phyloP scores from a whole-genome alignment of 1,140 invertebrate genomes.

The Drosophila punjabiensis region DNA sequence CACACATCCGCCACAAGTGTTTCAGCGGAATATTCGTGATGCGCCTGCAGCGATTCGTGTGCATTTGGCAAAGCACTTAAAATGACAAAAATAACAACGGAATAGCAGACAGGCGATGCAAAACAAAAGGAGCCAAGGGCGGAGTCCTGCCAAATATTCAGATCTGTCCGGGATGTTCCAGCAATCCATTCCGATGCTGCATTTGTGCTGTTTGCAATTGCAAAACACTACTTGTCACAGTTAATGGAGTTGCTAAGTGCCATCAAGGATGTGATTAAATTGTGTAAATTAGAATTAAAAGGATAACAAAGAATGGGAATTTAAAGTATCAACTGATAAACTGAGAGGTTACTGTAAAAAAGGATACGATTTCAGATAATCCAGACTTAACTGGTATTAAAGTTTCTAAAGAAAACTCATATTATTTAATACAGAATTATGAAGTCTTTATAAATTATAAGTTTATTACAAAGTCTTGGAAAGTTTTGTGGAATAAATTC shows the following conservation, averaged over 20 bases:
- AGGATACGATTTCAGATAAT: background rate
- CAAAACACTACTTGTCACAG: background rate
- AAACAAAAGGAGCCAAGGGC: conserved; percentile 33
- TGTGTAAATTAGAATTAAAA: background rate
- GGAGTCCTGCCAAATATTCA: conserved; percentile 30
- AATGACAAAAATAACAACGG: conserved; percentile 69
- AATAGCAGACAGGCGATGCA: conserved; percentile 37
- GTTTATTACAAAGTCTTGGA: background rate
- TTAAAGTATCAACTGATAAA: background rate
- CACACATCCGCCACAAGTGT: conserved; percentile 34
- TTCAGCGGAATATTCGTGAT: conserved; percentile 38
- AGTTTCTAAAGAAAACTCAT: background rate
- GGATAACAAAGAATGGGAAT: background rate
- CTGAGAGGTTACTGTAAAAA: background rate
- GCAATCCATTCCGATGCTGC: conserved; percentile 23
- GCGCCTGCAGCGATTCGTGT: conserved; percentile 63
- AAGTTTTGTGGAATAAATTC: background rate
- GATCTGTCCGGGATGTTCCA: conserved; percentile 32
- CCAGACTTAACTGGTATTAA: background rate
- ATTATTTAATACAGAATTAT: background rate
- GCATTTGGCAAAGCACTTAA: conserved; percentile 70
- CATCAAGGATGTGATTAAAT: conserved; percentile 5
- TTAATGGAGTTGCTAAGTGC: conserved; percentile 10
- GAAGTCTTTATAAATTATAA: background rate
- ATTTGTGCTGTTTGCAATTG: conserved; percentile 9